These are phyloP conservation scores for Amphipoea oculea DNA, from an alignment of 2,888 invertebrate genomes.

Conservation along the genomic window DNA sequence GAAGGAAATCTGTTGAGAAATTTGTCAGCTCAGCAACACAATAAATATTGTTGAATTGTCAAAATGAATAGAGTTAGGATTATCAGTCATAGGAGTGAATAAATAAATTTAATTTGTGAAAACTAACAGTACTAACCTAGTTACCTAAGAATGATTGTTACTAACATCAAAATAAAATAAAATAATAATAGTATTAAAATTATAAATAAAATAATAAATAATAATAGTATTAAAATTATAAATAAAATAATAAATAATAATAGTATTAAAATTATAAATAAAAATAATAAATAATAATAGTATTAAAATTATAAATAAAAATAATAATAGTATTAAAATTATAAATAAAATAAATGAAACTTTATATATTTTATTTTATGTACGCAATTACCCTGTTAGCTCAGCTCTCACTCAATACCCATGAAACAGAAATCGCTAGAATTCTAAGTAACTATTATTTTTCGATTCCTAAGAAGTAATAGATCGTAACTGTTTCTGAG, in stretches of 20 bases:
- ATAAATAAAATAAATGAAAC: no score
- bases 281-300: no score
- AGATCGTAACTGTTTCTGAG: conserved; percentile 33
- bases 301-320: no score
- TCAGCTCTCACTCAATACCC: background rate
- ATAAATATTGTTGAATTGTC: background rate
- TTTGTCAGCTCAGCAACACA: background rate
- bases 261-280: no score
- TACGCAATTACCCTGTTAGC: background rate
- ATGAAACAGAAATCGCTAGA: background rate
- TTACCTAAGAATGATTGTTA: background rate
- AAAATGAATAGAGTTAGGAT: background rate
- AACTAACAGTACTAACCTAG: background rate
- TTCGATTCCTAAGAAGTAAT: conserved; percentile 23
- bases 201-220: no score
- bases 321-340: no score
- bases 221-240: no score
- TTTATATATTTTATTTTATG: no score
- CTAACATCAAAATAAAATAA: background rate
- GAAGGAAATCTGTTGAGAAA: background rate
- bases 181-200: no score
- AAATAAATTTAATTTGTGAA: background rate
- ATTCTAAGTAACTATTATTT: conserved; percentile 6
- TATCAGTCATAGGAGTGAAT: background rate
- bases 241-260: no score